Conservation (phyloP, 2,797 vertebrate genomes). For the Acrossocheilus wenchowensis region DNA sequence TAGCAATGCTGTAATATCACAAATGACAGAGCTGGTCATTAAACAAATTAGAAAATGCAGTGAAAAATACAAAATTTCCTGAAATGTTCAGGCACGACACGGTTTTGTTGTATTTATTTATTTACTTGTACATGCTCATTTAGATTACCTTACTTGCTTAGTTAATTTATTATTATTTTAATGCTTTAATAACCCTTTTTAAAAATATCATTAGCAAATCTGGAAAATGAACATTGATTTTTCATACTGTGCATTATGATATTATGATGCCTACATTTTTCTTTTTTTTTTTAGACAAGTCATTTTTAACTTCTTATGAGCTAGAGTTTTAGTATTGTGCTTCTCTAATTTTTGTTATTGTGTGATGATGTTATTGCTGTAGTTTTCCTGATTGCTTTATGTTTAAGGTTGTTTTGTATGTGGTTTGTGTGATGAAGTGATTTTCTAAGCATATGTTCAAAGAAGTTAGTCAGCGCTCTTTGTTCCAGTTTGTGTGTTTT, state of each 20-base stretch:
- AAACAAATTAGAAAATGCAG: not conserved
- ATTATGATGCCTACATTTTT: not conserved
- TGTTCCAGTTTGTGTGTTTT: conserved; percentile 37
- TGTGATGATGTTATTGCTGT: not conserved
- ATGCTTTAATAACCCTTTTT: not conserved
- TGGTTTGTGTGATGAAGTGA: not conserved
- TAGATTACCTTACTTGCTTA: not conserved
- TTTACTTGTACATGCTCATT: not conserved
- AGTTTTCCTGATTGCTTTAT: not conserved
- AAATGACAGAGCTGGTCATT: not conserved
- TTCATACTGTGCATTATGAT: not conserved
- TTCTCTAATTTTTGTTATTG: not conserved
- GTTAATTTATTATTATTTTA: not conserved
- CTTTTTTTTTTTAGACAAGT: not conserved
- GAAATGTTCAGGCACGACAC: not conserved
- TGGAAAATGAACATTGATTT: not conserved
- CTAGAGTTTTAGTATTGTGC: not conserved
- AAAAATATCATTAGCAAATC: not conserved
- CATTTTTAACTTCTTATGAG: not conserved
- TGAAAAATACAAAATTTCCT: not conserved
- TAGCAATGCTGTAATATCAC: not conserved
- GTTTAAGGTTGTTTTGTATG: not conserved
- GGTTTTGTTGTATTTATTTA: not conserved
- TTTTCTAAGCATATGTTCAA: not conserved
- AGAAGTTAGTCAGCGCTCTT: not conserved